Base-by-base conservation (phyloP, 1,140 invertebrate species). In the Solen grandis region DNA sequence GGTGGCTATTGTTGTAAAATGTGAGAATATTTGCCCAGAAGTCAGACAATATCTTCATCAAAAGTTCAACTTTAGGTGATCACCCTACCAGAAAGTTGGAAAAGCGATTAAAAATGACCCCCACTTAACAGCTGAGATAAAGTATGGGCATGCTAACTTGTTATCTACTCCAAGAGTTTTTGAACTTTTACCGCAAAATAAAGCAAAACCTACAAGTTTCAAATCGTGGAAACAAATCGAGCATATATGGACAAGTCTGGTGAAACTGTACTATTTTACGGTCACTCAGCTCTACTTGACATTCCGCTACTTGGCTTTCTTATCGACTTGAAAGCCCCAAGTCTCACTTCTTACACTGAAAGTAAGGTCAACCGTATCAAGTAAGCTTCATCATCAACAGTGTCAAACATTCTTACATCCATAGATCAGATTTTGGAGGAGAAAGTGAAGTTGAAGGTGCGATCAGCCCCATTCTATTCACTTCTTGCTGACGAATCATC, bases 401-500 rank as follows among this genome's bases (percentile, higher is more conserved):
- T 27, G 16, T 16, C 46, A 29, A 29, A 55, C 14, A 19, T 54
- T 2, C 14, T 70, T 54, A 19, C 41, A 52, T 52, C 50, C 4
- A 70, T 70, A 4, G 57, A 70, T 33, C 57, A 5, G 10, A 36
- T 50, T 14, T 16, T 70, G 16, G 50, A 70, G 25, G 16, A 38
- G 35, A 19, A 31, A 19, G 14, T 38, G 27, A 19, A 36, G 5
- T 19, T 33, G 22, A 52, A 54, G 29, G 2, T 70, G 8, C n/a
- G 25, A 5, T 10, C 29, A 35, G 46, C 50, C 36, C 68, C 46
- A 31, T 68, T 25, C 31, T 70, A 27, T 70, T 22, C 68, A 16
- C 29, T 70, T 14, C 22, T 70, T 2, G 68, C 68, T 33, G 68
- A 55, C 29, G 68, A 70, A 52, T 54, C 68, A 52, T 54, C 68